phyloP scores from a whole-genome alignment of 2,113 vertebrate species.

The Salminus brasiliensis region DNA sequence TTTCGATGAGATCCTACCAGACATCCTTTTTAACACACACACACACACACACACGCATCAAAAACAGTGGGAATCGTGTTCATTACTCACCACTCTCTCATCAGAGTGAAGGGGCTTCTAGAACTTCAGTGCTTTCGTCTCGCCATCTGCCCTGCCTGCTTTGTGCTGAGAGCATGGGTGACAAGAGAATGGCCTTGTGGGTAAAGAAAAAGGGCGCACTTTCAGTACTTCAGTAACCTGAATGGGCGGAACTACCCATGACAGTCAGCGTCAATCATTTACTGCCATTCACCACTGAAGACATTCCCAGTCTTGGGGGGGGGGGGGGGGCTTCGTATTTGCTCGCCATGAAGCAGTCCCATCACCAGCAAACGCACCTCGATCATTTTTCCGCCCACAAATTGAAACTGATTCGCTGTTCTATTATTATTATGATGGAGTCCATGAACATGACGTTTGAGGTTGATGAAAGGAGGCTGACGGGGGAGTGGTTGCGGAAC shows the following conservation, averaged over 20 bases:
- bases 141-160: slow-evolving; percentile 20
- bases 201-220: slow-evolving; percentile 58
- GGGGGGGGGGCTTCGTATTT: slow-evolving; percentile 60
- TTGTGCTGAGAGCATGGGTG: slow-evolving; percentile 25
- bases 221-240: slow-evolving; percentile 59
- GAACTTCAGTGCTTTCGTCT: slow-evolving; percentile 20
- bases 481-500: slow-evolving; percentile 6
- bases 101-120: slow-evolving; percentile 6
- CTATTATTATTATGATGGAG: slow-evolving; percentile 13
- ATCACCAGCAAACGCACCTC: slow-evolving; percentile 64
- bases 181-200: slow-evolving; percentile 56
- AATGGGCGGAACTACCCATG: slow-evolving; percentile 56
- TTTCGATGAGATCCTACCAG: neutral
- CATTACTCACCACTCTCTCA: slow-evolving; percentile 45
- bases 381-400: neutral
- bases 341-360: slow-evolving; percentile 57
- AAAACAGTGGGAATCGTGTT: slow-evolving; percentile 8
- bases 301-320: slow-evolving; percentile 57
- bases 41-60: neutral
- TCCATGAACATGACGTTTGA: slow-evolving; percentile 29
- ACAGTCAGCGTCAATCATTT: slow-evolving; percentile 74
- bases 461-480: slow-evolving; percentile 44
- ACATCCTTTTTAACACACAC: neutral
- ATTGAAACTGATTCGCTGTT: slow-evolving; percentile 13
- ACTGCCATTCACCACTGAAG: slow-evolving; percentile 68